Evolutionary conservation across 2,888 invertebrate species (phyloP).

Genomic region (Choristoneura rosaceana): DNA sequence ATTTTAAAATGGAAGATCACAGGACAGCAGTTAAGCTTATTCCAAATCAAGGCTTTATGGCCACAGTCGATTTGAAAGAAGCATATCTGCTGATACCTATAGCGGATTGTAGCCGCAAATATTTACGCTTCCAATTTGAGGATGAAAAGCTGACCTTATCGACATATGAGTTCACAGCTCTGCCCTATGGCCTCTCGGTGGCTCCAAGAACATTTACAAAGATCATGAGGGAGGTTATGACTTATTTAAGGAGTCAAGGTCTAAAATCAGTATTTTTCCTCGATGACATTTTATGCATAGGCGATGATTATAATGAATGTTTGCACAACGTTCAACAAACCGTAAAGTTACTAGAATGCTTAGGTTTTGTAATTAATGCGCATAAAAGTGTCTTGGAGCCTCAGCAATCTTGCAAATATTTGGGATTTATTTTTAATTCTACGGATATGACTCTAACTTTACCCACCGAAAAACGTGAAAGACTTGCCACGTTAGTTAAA

Average conservation of each 20-base stretch:
- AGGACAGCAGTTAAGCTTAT: neutral
- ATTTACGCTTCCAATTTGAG: constrained; percentile 4
- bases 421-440: neutral
- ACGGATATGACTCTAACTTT: neutral
- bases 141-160: too few species aligned
- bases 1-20: constrained; percentile 20
- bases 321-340: neutral
- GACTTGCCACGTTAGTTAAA: neutral
- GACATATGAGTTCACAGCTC: neutral
- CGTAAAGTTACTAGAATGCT: neutral
- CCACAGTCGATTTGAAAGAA: too few species aligned
- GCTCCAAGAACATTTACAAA: constrained; percentile 11
- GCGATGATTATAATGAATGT: neutral
- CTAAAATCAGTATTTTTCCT: constrained; percentile 8
- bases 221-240: constrained; percentile 12
- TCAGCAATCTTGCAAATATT: neutral
- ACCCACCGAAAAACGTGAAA: neutral
- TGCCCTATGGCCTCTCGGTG: constrained; percentile 4
- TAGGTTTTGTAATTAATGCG: neutral
- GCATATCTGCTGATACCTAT: constrained; percentile 5
- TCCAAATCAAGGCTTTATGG: neutral
- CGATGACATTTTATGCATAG: constrained; percentile 12
- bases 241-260: neutral
- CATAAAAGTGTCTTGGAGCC: neutral
- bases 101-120: neutral